phyloP scores from a whole-genome alignment of 2,113 vertebrate species.

The Arenaria interpres region DNA sequence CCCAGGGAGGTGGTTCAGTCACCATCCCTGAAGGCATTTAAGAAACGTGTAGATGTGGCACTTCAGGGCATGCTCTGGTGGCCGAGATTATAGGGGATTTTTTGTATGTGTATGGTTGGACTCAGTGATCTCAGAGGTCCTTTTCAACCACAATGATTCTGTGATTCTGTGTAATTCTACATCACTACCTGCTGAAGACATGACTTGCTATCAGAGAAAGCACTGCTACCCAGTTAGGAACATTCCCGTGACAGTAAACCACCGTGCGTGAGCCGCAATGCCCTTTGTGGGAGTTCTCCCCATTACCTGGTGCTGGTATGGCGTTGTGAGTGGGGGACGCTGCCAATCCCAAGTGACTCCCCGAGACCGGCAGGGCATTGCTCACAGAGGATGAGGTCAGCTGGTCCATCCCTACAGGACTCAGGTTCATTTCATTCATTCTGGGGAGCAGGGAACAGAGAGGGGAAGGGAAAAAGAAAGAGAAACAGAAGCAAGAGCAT shows the following conservation, averaged over 20 bases:
- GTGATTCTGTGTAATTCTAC: too few species aligned
- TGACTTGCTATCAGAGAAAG: neutral
- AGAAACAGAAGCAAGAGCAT: neutral
- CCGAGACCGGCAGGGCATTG: conserved; percentile 79
- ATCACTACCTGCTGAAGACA: neutral
- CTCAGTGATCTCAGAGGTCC: too few species aligned
- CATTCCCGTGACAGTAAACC: neutral
- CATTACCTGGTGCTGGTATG: conserved; percentile 88
- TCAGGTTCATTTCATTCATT: conserved; percentile 99
- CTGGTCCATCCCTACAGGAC: conserved; percentile 97
- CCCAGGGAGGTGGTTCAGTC: too few species aligned
- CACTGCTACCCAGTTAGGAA: neutral
- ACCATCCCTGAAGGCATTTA: too few species aligned
- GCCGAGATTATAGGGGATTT: too few species aligned
- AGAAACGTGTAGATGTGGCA: too few species aligned
- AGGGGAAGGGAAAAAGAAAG: neutral
- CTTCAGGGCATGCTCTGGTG: too few species aligned
- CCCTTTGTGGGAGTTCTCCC: neutral
- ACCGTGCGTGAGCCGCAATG: neutral
- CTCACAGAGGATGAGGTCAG: conserved; percentile 90
- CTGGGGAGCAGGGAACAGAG: conserved; percentile 59
- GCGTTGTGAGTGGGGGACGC: conserved; percentile 91
- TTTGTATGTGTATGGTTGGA: too few species aligned
- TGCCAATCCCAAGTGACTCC: conserved; percentile 89
- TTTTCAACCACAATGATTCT: too few species aligned